Conservation (phyloP, 2,797 vertebrate species). For the Chaetodon trifasciatus region DNA sequence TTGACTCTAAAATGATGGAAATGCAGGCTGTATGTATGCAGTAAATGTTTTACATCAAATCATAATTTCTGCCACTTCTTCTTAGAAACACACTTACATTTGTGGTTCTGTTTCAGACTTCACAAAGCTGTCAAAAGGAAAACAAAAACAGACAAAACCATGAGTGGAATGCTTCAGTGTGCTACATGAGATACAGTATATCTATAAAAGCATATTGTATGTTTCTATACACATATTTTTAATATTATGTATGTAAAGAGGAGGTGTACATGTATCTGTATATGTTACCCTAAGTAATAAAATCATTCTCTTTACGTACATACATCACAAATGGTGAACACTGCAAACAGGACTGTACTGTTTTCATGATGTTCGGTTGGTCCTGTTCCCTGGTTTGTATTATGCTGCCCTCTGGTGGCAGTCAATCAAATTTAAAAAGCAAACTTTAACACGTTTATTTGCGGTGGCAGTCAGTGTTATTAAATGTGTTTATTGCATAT, state of each 20-base stretch:
- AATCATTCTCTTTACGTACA: not conserved
- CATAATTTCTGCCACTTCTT: not conserved
- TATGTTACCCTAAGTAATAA: not conserved
- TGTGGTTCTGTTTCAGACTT: not conserved
- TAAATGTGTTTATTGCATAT: not conserved
- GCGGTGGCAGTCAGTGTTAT: not conserved
- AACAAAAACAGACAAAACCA: not conserved
- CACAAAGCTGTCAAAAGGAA: not conserved
- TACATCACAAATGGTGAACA: not conserved
- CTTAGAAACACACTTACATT: not conserved
- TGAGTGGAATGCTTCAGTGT: not conserved
- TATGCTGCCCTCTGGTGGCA: slow-evolving; percentile 78
- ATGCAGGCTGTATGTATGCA: not conserved
- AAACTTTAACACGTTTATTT: not conserved
- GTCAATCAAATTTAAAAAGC: not conserved
- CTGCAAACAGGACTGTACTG: not conserved
- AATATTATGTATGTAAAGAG: not conserved
- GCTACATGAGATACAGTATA: not conserved
- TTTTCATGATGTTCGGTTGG: not conserved
- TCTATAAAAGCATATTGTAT: not conserved
- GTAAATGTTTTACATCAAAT: not conserved
- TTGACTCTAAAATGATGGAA: not conserved
- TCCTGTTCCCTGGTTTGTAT: slow-evolving; percentile 45
- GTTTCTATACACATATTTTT: not conserved
- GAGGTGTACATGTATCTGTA: not conserved